These are phyloP conservation scores for Tyto alba DNA, from an alignment of 2,113 vertebrate species.

Conservation along the genomic window DNA sequence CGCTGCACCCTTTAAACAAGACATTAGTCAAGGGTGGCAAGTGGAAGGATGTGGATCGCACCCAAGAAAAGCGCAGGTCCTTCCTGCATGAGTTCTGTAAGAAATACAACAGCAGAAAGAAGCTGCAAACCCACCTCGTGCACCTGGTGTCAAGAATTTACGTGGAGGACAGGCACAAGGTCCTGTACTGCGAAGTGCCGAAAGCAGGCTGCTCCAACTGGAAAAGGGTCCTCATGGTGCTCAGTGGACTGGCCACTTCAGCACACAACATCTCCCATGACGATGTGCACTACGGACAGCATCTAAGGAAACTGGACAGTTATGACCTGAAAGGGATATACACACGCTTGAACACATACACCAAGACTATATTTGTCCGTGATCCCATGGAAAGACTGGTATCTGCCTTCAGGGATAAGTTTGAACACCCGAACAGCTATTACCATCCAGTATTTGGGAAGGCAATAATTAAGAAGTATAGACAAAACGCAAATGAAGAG, in stretches of 20 bases:
- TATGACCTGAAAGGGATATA: constrained; percentile 71
- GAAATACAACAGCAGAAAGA: constrained; percentile 49
- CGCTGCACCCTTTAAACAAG: constrained; percentile 45
- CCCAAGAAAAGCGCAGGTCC: constrained; percentile 66
- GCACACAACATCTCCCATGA: constrained; percentile 72
- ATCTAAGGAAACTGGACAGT: constrained; percentile 72
- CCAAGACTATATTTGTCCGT: constrained; percentile 77
- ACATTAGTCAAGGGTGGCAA: constrained; percentile 10
- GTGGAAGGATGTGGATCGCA: constrained; percentile 46
- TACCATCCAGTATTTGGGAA: constrained; percentile 79
- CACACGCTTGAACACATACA: constrained; percentile 69
- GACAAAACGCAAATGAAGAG: constrained; percentile 58
- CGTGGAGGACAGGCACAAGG: constrained; percentile 74
- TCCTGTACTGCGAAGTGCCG: constrained; percentile 78
- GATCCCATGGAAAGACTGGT: constrained; percentile 81
- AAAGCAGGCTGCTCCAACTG: constrained; percentile 79
- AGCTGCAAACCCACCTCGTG: constrained; percentile 32
- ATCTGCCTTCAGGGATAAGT: constrained; percentile 82
- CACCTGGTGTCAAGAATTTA: constrained; percentile 75
- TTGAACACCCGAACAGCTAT: constrained; percentile 79
- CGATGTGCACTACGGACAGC: constrained; percentile 75
- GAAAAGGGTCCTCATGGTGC: constrained; percentile 75
- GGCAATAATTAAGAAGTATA: constrained; percentile 78
- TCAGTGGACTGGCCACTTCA: constrained; percentile 68
- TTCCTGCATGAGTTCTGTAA: constrained; percentile 71